phyloP scores from a whole-genome alignment of 2,797 vertebrate species.

The Sebastes matsubarae region DNA sequence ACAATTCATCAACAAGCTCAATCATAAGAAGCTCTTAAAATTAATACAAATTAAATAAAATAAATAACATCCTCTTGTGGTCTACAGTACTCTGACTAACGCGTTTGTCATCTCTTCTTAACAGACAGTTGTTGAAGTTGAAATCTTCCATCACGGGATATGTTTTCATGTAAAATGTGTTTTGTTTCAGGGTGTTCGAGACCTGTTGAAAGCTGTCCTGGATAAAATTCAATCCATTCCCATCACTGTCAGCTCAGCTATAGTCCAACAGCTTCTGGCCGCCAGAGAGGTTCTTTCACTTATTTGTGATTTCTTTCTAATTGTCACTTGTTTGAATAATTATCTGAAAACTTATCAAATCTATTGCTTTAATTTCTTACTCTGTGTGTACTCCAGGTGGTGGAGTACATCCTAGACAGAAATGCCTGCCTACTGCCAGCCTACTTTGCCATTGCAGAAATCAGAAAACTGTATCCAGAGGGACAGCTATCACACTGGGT shows the following conservation, averaged over 20 bases:
- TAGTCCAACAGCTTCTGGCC: constrained; percentile 94
- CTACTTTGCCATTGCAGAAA: constrained; percentile 97
- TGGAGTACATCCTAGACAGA: constrained; percentile 97
- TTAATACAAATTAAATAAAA: too few species aligned
- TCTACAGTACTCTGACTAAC: background rate
- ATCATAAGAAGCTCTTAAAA: background rate
- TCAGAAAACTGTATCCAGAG: constrained; percentile 97
- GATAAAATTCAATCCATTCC: constrained; percentile 98
- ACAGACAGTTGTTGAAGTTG: background rate
- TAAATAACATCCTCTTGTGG: too few species aligned
- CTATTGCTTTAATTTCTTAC: background rate
- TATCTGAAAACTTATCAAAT: background rate
- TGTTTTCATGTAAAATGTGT: constrained; percentile 1
- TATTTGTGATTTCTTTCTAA: background rate
- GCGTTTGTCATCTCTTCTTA: background rate
- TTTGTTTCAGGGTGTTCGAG: constrained; percentile 90
- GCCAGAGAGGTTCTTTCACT: constrained; percentile 88
- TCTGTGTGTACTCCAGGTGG: constrained; percentile 83
- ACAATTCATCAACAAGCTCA: background rate
- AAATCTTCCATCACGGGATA: background rate
- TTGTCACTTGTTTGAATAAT: background rate
- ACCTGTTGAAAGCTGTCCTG: constrained; percentile 92
- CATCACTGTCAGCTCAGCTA: constrained; percentile 95
- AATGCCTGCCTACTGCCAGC: constrained; percentile 97
- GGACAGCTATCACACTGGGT: constrained; percentile 98